Base-by-base conservation (phyloP, 2,888 invertebrate genomes). In the Coelopa pilipes region DNA sequence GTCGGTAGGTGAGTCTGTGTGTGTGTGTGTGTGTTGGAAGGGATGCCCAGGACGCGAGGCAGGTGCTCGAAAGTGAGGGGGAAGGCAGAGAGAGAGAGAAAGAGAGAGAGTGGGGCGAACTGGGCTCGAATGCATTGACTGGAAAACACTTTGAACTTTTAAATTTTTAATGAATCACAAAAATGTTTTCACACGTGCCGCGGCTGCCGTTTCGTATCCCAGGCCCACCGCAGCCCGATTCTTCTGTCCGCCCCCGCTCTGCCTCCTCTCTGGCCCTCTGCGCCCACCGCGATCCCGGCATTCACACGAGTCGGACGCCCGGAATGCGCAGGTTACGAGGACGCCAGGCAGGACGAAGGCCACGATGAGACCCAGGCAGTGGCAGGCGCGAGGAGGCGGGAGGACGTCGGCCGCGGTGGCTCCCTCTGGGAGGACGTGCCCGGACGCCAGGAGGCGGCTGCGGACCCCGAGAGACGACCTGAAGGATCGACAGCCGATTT, bases 161-260 rank as follows among this genome's bases (percentile, higher is more conserved):
- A 81, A 82, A 83, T 83, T 82, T 83, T 83, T 83, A 82, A 83
- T 83, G 83, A 82, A 82, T 82, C 80, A 80, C 74, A 78, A 77
- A 83, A 82, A 81, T 80, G 78, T 81, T 82, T 80, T 78, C 80
- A 79, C 79, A 79, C 79, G 77, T 76, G 75, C 73, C 49, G 13
- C 19, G 17, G 55, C 53, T 68, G 68, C 11, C 55, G 17, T 11
- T 55, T 15, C 17, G 7, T 21, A 12, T 15, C 62, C 17, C 62
- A 62, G 13, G 15, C 62, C 19, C 57, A 59, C 11, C 17, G 12
- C 17, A 17, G 24, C 21, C 19, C 21, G 12, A 19, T 21, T 24
- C 24, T 59, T 62, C 34, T 62, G 13, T 13, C n/a, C 11, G 13
- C 9, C 12, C 12, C 10, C 19, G 15, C 9, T 24, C 12, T 19